phyloP scores from a whole-genome alignment of 1,140 invertebrate genomes.

The Drosophila dunni region DNA sequence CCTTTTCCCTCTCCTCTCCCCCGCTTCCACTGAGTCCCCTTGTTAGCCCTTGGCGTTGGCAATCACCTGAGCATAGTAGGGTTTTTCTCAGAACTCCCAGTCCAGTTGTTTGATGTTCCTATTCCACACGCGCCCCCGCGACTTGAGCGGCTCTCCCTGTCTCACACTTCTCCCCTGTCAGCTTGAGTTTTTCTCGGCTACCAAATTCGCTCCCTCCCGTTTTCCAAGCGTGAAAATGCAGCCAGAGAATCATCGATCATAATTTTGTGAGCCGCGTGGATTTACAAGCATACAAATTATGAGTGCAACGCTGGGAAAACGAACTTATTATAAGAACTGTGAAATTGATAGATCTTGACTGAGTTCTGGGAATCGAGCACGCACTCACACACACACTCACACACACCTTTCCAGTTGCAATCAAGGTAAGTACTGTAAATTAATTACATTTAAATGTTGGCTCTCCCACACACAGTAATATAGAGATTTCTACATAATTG shows the following conservation, averaged over 20 bases:
- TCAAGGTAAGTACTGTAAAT: slow-evolving; percentile 52
- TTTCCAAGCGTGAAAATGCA: slow-evolving; percentile 69
- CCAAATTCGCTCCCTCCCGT: slow-evolving; percentile 17
- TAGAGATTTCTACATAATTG: slow-evolving; percentile 60
- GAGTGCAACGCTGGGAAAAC: slow-evolving; percentile 50
- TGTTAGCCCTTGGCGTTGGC: slow-evolving; percentile 34
- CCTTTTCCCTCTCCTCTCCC: slow-evolving; percentile 24
- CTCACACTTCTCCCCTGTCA: slow-evolving; percentile 61
- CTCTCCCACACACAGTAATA: slow-evolving; percentile 35
- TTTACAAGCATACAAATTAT: slow-evolving; percentile 81
- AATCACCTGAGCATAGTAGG: slow-evolving; percentile 54
- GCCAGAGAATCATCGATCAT: slow-evolving; percentile 75
- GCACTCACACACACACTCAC: slow-evolving; percentile 10
- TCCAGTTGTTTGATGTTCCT: slow-evolving; percentile 59
- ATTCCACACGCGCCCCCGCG: slow-evolving; percentile 52
- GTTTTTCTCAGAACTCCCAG: slow-evolving; percentile 67
- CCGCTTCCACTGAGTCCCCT: slow-evolving; percentile 28
- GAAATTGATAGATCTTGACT: slow-evolving; percentile 58
- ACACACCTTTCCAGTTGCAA: slow-evolving; percentile 2
- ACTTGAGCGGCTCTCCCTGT: neutral
- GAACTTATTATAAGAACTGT: slow-evolving; percentile 63
- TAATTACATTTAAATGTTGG: slow-evolving; percentile 69
- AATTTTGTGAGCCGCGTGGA: slow-evolving; percentile 75
- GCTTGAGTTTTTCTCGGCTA: slow-evolving; percentile 58
- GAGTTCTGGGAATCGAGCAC: slow-evolving; percentile 44